phyloP scores from a whole-genome alignment of 2,888 invertebrate species.

The Osmoderma eremita region DNA sequence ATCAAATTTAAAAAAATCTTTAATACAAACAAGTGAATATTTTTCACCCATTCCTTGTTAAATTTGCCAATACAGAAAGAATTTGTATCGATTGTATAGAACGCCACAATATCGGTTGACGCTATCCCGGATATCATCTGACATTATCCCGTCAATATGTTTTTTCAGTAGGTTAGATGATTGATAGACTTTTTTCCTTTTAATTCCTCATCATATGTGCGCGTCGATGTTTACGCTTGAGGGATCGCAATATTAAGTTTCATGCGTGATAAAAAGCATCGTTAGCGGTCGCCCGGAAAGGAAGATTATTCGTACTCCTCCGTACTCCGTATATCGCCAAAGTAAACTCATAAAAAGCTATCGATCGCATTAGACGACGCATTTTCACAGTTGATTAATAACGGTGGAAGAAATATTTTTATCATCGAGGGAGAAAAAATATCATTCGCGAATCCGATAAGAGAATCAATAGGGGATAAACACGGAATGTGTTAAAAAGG shows the following conservation, averaged over 20 bases:
- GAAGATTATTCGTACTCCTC: neutral
- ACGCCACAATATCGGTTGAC: too few relatives aligned
- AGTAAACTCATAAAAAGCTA: slow-evolving; percentile 9
- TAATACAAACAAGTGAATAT: too few relatives aligned
- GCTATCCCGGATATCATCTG: too few relatives aligned
- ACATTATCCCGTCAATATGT: too few relatives aligned
- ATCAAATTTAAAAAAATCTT: too few relatives aligned
- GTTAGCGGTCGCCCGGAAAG: neutral
- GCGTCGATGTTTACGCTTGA: neutral
- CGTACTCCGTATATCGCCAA: neutral
- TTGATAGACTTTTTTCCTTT: too few relatives aligned
- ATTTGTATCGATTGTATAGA: too few relatives aligned
- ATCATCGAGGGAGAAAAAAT: neutral
- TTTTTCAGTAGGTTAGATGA: too few relatives aligned
- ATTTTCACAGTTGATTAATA: slow-evolving; percentile 6
- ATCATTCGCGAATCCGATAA: too few relatives aligned
- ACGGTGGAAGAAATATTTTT: neutral
- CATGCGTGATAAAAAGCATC: slow-evolving; percentile 4
- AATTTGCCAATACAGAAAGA: too few relatives aligned
- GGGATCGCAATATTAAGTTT: neutral
- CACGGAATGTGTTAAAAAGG: too few relatives aligned
- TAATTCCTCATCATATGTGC: neutral
- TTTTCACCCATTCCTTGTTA: too few relatives aligned
- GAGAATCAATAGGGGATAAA: neutral
- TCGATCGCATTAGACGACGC: neutral